Percentiles rank a stretch among this genome's conserved stretches.
Conservation (phyloP, 2,113 vertebrate genomes). For the Oncorhynchus keta region DNA sequence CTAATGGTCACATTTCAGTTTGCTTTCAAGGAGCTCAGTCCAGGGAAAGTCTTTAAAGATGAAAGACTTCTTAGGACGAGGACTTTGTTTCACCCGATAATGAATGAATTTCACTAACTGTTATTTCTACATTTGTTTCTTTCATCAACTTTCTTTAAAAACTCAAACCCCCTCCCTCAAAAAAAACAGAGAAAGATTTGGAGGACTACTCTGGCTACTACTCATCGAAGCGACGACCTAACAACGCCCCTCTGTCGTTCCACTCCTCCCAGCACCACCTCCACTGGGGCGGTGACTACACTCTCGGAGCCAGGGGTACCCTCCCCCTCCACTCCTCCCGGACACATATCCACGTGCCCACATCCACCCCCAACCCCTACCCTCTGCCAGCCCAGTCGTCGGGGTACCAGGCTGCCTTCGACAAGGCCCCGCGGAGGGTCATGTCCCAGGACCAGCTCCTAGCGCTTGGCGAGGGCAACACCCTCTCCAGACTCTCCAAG, state of each 20-base stretch:
- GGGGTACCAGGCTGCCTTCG: conserved; percentile 43
- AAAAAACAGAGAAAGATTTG: conserved; percentile 80
- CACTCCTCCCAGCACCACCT: conserved; percentile 79
- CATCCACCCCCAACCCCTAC: conserved; percentile 77
- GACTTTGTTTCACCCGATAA: conserved; percentile 15
- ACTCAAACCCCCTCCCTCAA: background rate
- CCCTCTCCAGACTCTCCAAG: conserved; percentile 71
- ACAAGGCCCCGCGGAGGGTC: conserved; percentile 74
- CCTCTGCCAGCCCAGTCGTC: conserved; percentile 64
- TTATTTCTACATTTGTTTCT: background rate
- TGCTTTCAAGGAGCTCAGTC: conserved; percentile 50
- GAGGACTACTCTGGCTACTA: conserved; percentile 87
- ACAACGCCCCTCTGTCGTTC: conserved; percentile 73
- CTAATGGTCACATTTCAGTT: conserved; percentile 63
- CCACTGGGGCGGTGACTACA: conserved; percentile 71
- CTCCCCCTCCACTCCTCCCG: conserved; percentile 80
- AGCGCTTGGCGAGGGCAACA: conserved; percentile 71
- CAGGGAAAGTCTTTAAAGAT: conserved; percentile 58
- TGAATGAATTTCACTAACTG: conserved; percentile 37
- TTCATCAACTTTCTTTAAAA: background rate
- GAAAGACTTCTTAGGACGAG: conserved; percentile 30
- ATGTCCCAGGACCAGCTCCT: conserved; percentile 89
- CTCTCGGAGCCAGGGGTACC: conserved; percentile 75
- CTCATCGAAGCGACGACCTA: conserved; percentile 75
- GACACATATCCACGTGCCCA: conserved; percentile 68